Evolutionary conservation across 2,797 vertebrate genomes (phyloP), one percentile per base, ranked within the genome.

Genomic region (Sternarchorhynchus goeldii): DNA sequence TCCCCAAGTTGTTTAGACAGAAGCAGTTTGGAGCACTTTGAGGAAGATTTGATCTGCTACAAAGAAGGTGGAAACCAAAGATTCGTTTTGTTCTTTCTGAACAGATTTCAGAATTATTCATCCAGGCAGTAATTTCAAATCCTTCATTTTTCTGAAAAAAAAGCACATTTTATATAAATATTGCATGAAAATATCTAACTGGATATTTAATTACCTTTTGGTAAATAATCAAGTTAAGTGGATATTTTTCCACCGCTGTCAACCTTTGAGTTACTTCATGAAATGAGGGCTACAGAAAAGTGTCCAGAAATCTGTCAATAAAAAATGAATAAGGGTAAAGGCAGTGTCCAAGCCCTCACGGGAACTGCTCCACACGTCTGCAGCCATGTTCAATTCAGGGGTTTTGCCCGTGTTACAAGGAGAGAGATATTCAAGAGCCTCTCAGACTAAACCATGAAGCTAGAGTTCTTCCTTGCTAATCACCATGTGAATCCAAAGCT

Each of bases 301-400:
- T 45, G 63, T 73, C 69, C 31, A 16, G 74, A 74, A 64, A 60
- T 70, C 59, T 29, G 84, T 85, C 75, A 68, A 89, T 85, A 88
- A 82, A 89, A 85, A 82, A 86, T 76, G 82, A 81, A 88, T 77
- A 83, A 79, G 84, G 87, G 88, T 85, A 73, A 88, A 90, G 87
- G 89, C 87, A 66, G 76, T 76, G 63, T 74, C 74, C 36, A 58
- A 10, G 16, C 68, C 57, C 73, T 80, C 64, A 18, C 6, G 75
- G 68, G 80, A 85, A 80, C 31, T 80, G 78, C 79, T 81, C 68
- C 78, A 81, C 84, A 81, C 75, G 58, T 81, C 62, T 67, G 66
- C 67, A 72, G 74, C 56, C 75, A 76, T 70, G 68, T 80, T 76
- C 84, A 80, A 81, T 85, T 82, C 57, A 85, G 63, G 79, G 75